Conservation (phyloP, 2,797 vertebrate genomes). For the Microctenopoma lineatum region DNA sequence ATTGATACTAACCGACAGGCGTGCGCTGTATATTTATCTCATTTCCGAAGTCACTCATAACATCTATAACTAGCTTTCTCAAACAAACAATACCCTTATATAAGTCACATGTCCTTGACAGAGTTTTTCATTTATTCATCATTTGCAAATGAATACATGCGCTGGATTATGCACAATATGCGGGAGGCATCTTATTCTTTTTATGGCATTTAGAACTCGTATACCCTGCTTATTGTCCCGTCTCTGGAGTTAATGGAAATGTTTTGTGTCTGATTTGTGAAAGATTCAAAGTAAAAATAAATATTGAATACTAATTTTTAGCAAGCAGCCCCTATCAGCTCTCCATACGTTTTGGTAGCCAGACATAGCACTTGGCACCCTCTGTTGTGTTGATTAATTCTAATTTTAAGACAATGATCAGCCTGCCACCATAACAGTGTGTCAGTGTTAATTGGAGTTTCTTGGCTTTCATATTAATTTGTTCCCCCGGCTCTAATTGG, state of each 20-base stretch:
- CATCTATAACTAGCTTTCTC: conserved; percentile 19
- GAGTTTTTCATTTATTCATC: conserved; percentile 38
- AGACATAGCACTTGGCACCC: conserved; percentile 63
- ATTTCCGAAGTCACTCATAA: too few species aligned
- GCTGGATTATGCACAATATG: conserved; percentile 21
- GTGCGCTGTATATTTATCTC: conserved; percentile 25
- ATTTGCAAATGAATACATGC: conserved; percentile 33
- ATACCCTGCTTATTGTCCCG: conserved; percentile 22
- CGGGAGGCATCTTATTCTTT: conserved; percentile 17
- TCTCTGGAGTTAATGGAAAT: conserved; percentile 36
- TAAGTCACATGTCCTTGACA: conserved; percentile 33
- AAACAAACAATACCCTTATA: conserved; percentile 13
- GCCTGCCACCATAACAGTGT: conserved; percentile 73
- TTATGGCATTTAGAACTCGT: conserved; percentile 28
- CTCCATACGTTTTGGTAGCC: conserved; percentile 35
- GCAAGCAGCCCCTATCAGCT: conserved; percentile 29
- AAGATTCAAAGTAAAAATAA: conserved; percentile 25
- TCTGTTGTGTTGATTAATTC: conserved; percentile 76
- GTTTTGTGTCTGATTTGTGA: conserved; percentile 29
- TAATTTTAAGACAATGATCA: conserved; percentile 76
- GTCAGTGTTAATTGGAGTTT: conserved; percentile 80
- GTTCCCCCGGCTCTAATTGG: conserved; percentile 68
- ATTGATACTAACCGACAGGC: conserved; percentile 23
- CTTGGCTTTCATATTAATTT: conserved; percentile 70
- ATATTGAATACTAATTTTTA: conserved; percentile 30